Evolutionary conservation across 2,113 vertebrate species (phyloP).

Genomic region (Pluvianellus socialis): DNA sequence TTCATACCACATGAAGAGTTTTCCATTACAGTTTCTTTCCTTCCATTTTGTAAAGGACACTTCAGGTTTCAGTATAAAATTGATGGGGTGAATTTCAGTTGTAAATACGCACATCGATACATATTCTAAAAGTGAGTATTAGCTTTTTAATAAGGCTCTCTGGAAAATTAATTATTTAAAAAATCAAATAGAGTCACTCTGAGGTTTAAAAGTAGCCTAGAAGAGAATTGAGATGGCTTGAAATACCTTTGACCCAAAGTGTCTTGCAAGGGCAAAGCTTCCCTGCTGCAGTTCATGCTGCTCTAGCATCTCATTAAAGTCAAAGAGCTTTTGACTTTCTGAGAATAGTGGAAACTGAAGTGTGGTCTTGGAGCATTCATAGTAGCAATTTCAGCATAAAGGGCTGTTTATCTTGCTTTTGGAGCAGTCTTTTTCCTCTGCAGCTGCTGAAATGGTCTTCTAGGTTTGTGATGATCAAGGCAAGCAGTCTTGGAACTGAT

Average conservation of each 20-base stretch:
- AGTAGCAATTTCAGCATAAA: neutral
- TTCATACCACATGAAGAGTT: constrained; percentile 42
- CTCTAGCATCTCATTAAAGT: constrained; percentile 6
- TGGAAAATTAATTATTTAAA: constrained; percentile 27
- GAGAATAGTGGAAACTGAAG: neutral
- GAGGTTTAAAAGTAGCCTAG: constrained; percentile 12
- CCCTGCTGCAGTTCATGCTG: constrained; percentile 11
- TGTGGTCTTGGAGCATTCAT: neutral
- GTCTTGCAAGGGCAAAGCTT: neutral
- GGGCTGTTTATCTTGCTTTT: neutral
- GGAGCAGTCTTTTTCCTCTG: constrained; percentile 1
- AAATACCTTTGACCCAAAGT: constrained; percentile 38
- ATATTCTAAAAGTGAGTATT: neutral
- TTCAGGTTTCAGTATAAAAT: neutral
- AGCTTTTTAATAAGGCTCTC: neutral
- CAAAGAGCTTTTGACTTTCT: neutral
- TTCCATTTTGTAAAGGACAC: neutral
- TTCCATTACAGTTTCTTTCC: constrained; percentile 44
- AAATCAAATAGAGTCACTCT: constrained; percentile 13
- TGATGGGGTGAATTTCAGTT: neutral
- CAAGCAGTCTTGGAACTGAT: neutral
- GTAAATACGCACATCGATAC: neutral
- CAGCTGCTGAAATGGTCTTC: constrained; percentile 11
- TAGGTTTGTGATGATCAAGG: neutral
- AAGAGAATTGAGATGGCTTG: neutral